Conservation (phyloP, 2,888 invertebrate species). For the Calameuta pallipes region DNA sequence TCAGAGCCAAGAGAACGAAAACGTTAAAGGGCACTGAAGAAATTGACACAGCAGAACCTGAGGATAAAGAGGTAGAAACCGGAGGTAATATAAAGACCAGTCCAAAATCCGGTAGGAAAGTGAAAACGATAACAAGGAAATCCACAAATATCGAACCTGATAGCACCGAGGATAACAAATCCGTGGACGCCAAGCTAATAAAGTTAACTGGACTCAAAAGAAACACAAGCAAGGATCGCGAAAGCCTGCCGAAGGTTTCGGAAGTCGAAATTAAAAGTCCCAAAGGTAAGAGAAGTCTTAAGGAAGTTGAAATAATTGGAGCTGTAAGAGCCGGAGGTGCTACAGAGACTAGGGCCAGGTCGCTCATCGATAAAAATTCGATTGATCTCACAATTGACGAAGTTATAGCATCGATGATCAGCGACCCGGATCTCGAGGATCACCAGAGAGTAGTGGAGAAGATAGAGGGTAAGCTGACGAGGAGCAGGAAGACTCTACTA, state of each 20-base stretch:
- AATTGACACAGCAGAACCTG: conserved; percentile 30
- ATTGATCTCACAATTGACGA: conserved; percentile 61
- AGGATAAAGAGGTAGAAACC: conserved; percentile 34
- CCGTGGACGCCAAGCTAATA: conserved; percentile 38
- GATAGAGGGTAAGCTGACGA: conserved; percentile 46
- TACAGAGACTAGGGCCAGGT: neutral
- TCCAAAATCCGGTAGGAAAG: conserved; percentile 49
- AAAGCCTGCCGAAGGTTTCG: conserved; percentile 12
- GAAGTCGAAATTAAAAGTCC: neutral
- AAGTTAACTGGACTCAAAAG: conserved; percentile 40
- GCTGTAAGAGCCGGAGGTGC: conserved; percentile 23
- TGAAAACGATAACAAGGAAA: conserved; percentile 25
- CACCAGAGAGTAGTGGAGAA: conserved; percentile 40
- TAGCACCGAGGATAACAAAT: conserved; percentile 15
- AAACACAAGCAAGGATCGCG: conserved; percentile 43
- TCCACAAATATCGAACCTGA: conserved; percentile 10
- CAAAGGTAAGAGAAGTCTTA: neutral
- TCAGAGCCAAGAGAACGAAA: conserved; percentile 47
- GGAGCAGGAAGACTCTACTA: conserved; percentile 51
- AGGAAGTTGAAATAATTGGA: conserved; percentile 5
- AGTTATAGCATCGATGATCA: conserved; percentile 60
- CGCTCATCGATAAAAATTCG: conserved; percentile 42
- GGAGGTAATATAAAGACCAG: conserved; percentile 42
- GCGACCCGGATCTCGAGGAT: conserved; percentile 49
- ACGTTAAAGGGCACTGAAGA: conserved; percentile 30